Percentiles rank a stretch among this genome's conserved stretches.
These are phyloP conservation scores for Australoheros facetus DNA, from an alignment of 2,797 vertebrate species.

Conservation along the genomic window DNA sequence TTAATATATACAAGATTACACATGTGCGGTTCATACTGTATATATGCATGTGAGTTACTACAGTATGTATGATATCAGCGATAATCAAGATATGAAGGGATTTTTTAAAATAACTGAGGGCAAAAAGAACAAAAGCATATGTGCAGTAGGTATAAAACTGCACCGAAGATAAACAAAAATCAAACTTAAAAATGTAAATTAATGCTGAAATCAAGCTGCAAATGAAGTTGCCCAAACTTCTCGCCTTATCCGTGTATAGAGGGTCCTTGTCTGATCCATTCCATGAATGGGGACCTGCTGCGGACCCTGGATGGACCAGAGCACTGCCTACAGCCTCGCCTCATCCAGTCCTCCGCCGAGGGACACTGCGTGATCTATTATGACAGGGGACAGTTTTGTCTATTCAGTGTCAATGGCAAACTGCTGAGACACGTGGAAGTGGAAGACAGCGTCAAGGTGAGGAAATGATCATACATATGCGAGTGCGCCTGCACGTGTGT, in stretches of 20 bases:
- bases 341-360: slow-evolving; percentile 93
- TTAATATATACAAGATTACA: not conserved
- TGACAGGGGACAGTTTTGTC: slow-evolving; percentile 90
- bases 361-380: slow-evolving; percentile 96
- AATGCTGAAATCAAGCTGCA: not conserved
- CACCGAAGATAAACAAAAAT: not conserved
- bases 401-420: slow-evolving; percentile 95
- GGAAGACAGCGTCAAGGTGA: slow-evolving; percentile 91
- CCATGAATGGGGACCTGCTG: slow-evolving; percentile 98
- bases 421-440: slow-evolving; percentile 89
- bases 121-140: not conserved
- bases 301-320: slow-evolving; percentile 90
- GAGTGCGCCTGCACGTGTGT: slow-evolving; percentile 9
- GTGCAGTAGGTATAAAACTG: not conserved
- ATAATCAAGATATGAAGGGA: not conserved
- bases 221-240: not conserved
- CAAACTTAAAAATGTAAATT: not conserved
- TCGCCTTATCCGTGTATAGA: slow-evolving; percentile 73
- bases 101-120: not conserved
- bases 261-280: slow-evolving; percentile 98
- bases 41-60: too few relatives aligned
- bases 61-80: not conserved
- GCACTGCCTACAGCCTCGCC: slow-evolving; percentile 85
- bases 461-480: not conserved
- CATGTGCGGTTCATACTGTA: too few relatives aligned